phyloP scores from a whole-genome alignment of 2,888 invertebrate genomes.

The Platycheirus albimanus region DNA sequence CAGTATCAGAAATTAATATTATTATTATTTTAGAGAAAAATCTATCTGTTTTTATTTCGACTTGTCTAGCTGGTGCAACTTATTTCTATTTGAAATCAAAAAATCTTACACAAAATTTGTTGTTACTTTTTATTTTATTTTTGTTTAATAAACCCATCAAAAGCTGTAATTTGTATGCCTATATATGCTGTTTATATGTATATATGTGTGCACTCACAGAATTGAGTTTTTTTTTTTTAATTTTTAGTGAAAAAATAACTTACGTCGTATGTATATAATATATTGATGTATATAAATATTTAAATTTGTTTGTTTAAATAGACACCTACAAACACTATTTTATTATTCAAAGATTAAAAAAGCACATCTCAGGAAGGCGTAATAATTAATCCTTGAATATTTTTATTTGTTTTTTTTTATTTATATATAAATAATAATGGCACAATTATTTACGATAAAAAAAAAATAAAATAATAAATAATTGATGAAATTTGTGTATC shows the following conservation, averaged over 20 bases:
- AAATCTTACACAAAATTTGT: conserved; percentile 39
- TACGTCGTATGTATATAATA: conserved; percentile 56
- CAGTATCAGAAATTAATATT: no score
- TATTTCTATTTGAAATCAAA: conserved; percentile 51
- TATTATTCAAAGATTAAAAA: conserved; percentile 58
- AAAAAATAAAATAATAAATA: conserved; percentile 2
- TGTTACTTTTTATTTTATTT: background rate
- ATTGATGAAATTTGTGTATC: conserved; percentile 43
- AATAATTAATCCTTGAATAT: conserved; percentile 45
- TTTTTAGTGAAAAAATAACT: conserved; percentile 70
- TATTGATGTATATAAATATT: conserved; percentile 64
- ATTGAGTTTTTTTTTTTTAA: conserved; percentile 63
- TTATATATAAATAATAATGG: conserved; percentile 64
- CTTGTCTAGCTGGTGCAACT: conserved; percentile 61
- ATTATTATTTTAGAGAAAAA: no score
- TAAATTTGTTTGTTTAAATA: conserved; percentile 71
- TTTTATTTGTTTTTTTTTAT: background rate
- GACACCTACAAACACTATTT: conserved; percentile 75
- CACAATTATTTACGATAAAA: conserved; percentile 58
- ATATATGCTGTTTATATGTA: conserved; percentile 63
- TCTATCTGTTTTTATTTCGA: conserved; percentile 5
- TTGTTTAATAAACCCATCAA: conserved; percentile 55
- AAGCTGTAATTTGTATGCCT: conserved; percentile 65
- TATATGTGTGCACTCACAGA: conserved; percentile 74
- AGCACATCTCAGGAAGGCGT: conserved; percentile 51